Base-by-base conservation (phyloP, 2,888 invertebrate genomes). In the Diplolepis rosae region DNA sequence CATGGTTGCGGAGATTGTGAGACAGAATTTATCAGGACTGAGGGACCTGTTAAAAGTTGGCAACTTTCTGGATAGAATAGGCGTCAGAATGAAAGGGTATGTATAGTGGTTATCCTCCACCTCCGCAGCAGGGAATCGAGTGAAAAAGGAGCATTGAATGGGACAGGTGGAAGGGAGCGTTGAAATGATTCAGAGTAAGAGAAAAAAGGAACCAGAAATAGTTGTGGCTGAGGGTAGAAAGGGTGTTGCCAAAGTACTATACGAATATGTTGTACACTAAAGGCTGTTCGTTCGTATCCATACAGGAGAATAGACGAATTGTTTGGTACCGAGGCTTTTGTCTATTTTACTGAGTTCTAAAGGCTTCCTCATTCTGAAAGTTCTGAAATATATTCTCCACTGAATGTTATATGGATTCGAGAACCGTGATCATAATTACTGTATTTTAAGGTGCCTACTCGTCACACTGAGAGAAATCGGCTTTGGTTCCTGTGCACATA, bases 341-440 rank as follows among this genome's bases (percentile, higher is more conserved):
- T 87, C 87, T 86, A 85, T 86, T 87, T 85, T 85, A 85, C 86
- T 80, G 83, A 87, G 84, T 87, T 87, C 84, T 84, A 85, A 85
- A 84, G 85, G 87, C 84, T 87, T 87, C 77, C 81, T 83, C 77
- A 80, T 79, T 79, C 82, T 80, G 84, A 85, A 85, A 85, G 84
- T 85, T 84, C 83, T 81, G 82, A 86, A 86, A 86, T 86, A 84
- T 85, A 85, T 85, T 85, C 84, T 82, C 84, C 79, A 81, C 82
- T 82, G 83, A 80, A 82, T 78, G 81, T 85, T 84, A 80, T 85
- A 84, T 79, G 83, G 83, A 84, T 85, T 85, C 85, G 82, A 82
- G 80, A 81, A 83, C 79, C 81, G 80, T 79, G 78, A 82, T 85
- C 80, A 84, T 85, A 85, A 86, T 86, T 86, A 86, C 85, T 84